phyloP scores from a whole-genome alignment of 1,140 invertebrate species.

The Odontomachus brunneus region DNA sequence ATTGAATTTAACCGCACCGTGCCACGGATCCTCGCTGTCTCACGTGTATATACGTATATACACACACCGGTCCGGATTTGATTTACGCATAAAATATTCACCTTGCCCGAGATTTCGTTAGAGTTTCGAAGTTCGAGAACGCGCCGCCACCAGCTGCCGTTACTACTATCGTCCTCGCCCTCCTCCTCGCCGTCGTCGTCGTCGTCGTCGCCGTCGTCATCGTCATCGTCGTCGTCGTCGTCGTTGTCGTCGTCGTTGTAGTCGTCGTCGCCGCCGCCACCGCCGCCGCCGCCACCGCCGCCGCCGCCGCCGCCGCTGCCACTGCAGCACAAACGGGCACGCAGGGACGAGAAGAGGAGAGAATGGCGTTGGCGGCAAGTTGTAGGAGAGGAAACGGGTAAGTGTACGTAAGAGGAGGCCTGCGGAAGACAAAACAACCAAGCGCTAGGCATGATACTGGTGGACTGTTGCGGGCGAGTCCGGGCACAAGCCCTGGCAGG shows the following conservation, averaged over 20 bases:
- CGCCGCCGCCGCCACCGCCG: background rate
- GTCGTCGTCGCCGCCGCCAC: background rate
- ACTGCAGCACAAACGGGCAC: constrained; percentile 56
- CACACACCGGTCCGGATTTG: constrained; percentile 70
- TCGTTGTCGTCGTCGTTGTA: too few species aligned
- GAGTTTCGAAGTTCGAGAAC: constrained; percentile 75
- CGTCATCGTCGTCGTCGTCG: background rate
- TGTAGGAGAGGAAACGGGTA: background rate
- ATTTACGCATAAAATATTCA: constrained; percentile 82
- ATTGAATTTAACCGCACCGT: constrained; percentile 79
- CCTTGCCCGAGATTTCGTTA: constrained; percentile 78
- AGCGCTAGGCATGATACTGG: constrained; percentile 50
- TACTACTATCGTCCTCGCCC: background rate
- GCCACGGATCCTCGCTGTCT: constrained; percentile 75
- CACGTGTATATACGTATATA: constrained; percentile 45
- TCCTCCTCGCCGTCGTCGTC: too few species aligned
- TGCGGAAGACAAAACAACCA: constrained; percentile 58
- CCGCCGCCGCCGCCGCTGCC: background rate
- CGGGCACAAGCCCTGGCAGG: constrained; percentile 17
- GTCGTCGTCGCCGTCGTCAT: background rate
- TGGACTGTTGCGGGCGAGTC: constrained; percentile 60
- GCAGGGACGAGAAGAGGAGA: constrained; percentile 29
- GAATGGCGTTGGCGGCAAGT: constrained; percentile 54
- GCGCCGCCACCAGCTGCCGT: constrained; percentile 56
- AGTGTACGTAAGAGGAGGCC: constrained; percentile 49